Evolutionary conservation across 2,888 invertebrate species (phyloP).

Genomic region (Tribolium freemani): DNA sequence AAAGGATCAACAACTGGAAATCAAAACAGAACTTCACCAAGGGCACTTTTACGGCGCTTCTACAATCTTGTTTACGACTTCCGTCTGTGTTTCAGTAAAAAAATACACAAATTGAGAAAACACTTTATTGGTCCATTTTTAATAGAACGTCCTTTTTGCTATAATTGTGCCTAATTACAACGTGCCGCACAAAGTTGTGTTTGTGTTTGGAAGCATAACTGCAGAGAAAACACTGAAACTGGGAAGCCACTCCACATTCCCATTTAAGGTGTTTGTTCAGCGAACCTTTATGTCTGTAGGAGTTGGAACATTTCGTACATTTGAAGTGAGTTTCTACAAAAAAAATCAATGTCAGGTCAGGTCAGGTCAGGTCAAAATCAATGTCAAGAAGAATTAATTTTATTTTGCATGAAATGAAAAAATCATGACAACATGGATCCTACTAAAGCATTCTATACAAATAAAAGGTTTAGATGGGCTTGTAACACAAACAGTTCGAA

Average conservation of each 20-base stretch:
- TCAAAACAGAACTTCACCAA: neutral
- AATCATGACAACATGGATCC: neutral
- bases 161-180: neutral
- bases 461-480: slow-evolving; percentile 4
- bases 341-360: too few relatives aligned
- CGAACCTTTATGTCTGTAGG: slow-evolving; percentile 57
- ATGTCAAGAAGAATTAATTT: neutral
- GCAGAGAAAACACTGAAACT: slow-evolving; percentile 50
- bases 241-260: slow-evolving; percentile 51
- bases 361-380: too few relatives aligned
- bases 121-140: too few relatives aligned
- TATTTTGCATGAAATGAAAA: neutral
- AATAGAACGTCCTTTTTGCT: too few relatives aligned
- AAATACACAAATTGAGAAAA: too few relatives aligned
- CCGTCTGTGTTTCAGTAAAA: too few relatives aligned
- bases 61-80: too few relatives aligned
- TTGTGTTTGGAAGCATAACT: slow-evolving; percentile 48
- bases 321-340: slow-evolving; percentile 16
- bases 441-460: slow-evolving; percentile 5
- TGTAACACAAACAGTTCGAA: neutral
- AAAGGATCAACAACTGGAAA: neutral
- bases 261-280: slow-evolving; percentile 52
- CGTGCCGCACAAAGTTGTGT: slow-evolving; percentile 45
- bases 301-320: slow-evolving; percentile 18
- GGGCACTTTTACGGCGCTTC: neutral